Percentiles rank a stretch among this genome's conserved stretches.
Evolutionary conservation across 2,888 invertebrate species (phyloP).

Genomic region (Macropis europaea): DNA sequence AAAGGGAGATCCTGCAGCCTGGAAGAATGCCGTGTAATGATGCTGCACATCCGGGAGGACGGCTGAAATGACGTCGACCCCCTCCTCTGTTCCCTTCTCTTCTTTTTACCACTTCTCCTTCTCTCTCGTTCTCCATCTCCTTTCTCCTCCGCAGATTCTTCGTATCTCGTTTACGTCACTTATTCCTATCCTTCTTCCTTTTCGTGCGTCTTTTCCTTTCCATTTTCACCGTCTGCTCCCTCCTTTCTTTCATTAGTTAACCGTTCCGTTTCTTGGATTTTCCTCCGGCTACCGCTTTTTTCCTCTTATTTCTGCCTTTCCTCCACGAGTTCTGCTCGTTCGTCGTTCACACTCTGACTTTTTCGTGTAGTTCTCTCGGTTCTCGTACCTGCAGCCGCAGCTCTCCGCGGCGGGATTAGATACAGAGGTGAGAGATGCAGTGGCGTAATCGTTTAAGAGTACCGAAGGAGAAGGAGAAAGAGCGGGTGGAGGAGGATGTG

Average conservation of each 20-base stretch:
- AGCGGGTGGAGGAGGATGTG: not conserved
- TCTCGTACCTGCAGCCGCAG: no score
- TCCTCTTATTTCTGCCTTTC: not conserved
- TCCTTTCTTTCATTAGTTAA: not conserved
- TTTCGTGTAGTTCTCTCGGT: not conserved
- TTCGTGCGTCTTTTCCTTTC: not conserved
- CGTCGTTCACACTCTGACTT: not conserved
- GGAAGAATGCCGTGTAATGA: slow-evolving; percentile 72
- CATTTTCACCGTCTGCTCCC: no score
- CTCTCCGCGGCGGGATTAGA: not conserved
- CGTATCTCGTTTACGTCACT: not conserved
- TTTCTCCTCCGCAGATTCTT: not conserved
- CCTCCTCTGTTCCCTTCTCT: slow-evolving; percentile 16
- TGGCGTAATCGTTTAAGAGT: slow-evolving; percentile 19
- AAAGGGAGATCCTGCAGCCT: slow-evolving; percentile 62
- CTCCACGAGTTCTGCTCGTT: not conserved
- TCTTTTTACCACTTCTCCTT: slow-evolving; percentile 7
- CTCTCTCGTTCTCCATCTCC: not conserved
- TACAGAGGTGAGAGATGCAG: slow-evolving; percentile 2
- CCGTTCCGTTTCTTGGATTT: not conserved
- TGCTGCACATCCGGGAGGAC: slow-evolving; percentile 68
- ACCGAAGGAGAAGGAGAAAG: not conserved
- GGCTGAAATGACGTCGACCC: slow-evolving; percentile 41
- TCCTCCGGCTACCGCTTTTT: not conserved
- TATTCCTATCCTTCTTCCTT: not conserved